These are phyloP conservation scores for Bombus polaris DNA, from an alignment of 1,140 invertebrate species.

Conservation along the genomic window DNA sequence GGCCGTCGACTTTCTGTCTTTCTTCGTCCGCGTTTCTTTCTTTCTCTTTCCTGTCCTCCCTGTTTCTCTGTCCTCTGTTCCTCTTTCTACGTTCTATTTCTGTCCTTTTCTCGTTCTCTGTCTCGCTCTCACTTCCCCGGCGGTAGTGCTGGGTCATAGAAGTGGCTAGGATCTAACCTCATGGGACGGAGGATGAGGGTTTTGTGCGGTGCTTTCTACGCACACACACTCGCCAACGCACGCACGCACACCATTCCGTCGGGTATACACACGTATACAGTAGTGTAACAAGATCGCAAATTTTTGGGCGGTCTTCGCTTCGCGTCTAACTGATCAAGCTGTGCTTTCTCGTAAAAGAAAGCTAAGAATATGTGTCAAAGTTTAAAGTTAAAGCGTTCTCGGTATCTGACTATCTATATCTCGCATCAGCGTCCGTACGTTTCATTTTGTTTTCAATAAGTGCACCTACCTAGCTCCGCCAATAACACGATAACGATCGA, in stretches of 20 bases:
- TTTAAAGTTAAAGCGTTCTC: no score
- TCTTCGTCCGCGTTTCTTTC: constrained; percentile 43
- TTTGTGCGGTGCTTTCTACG: constrained; percentile 50
- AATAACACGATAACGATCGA: no score
- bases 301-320: constrained; percentile 28
- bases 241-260: neutral
- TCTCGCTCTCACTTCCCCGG: constrained; percentile 31
- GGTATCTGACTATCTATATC: neutral
- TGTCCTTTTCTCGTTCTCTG: neutral
- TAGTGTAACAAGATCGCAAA: constrained; percentile 46
- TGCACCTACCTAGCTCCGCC: no score
- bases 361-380: no score
- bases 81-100: neutral
- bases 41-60: neutral
- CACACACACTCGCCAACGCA: constrained; percentile 33
- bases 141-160: constrained; percentile 65
- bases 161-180: constrained; percentile 72
- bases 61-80: neutral
- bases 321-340: no score
- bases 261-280: neutral
- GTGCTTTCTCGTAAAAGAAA: neutral
- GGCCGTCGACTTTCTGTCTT: constrained; percentile 50
- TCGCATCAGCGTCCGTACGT: neutral
- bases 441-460: no score
- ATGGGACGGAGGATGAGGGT: constrained; percentile 63